Evolutionary conservation across 2,888 invertebrate genomes (phyloP), one percentile per base, ranked within the genome.

Genomic region (Microplitis deprimator): DNA sequence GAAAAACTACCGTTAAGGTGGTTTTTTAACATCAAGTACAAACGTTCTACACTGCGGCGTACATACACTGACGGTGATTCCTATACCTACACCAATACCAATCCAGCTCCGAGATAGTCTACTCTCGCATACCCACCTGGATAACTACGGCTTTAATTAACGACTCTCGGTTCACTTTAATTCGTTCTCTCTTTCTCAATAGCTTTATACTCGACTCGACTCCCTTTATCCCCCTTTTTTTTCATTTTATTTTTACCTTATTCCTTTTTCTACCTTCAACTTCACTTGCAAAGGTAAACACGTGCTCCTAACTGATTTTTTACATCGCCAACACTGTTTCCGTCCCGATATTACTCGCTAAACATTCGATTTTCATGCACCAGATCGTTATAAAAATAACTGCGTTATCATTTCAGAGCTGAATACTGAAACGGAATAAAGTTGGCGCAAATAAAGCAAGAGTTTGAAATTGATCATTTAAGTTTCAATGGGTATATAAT

Each of bases 1-100:
- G 73, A 78, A 65, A 68, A 79, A 79, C 75, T 77, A 79, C 82
- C 81, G 81, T 82, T 82, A 79, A 73, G 73, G 68, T 70, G 77
- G 68, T 76, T 73, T 76, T 73, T 78, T 79, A 74, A 77, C 80
- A 78, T 78, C 79, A 77, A 82, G 79, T 79, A 40, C 73, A 29
- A 29, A 29, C 29, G 29, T 29, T 29, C 29, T 29, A 29, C 29
- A 29, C 29, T 29, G 4, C 3, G 29, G 29, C 29, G 3, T 4
- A 29, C 29, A 29, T 29, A 64, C 68, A 17, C 72, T n/a, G 29
- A 70, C 67, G 62, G 17, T 60, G 39, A 4, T 29, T 2, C 29
- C 29, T 29, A 29, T 29, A 29, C 29, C 29, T 29, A 29, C 4
- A 29, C 29, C 29, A 29, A 29, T 29, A 3, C 29, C 4, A 29